Evolutionary conservation across 2,888 invertebrate genomes (phyloP).

Genomic region (Dichetophora obliterata): DNA sequence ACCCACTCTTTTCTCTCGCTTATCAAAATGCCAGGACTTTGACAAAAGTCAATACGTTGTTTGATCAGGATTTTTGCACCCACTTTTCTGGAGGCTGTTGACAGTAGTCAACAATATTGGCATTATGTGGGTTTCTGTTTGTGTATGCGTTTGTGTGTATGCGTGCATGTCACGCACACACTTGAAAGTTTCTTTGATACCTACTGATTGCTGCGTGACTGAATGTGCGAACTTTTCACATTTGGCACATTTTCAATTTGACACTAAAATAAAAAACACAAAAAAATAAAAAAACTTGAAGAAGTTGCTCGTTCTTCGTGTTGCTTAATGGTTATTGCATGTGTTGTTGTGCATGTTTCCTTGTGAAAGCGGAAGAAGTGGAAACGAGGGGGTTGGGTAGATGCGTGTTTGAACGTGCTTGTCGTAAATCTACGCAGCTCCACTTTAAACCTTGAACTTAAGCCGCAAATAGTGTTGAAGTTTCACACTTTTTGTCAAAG

Average conservation of each 20-base stretch:
- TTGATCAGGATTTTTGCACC: neutral
- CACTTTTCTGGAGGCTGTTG: neutral
- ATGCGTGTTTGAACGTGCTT: neutral
- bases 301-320: neutral
- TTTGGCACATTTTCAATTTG: conserved; percentile 20
- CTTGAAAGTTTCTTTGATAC: neutral
- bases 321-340: neutral
- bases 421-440: neutral
- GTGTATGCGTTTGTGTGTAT: neutral
- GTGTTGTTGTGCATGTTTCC: neutral
- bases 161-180: neutral
- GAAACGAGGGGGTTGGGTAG: neutral
- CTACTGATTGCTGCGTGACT: conserved; percentile 20
- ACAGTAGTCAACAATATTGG: neutral
- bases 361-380: neutral
- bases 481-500: conserved; percentile 8
- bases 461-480: conserved; percentile 24
- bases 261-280: neutral
- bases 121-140: neutral
- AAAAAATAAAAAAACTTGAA: neutral
- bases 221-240: neutral
- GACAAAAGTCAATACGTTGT: conserved; percentile 20
- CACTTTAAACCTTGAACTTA: neutral
- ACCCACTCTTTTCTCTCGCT: neutral
- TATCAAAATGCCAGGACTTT: neutral